Base-by-base conservation (phyloP, 92 coral and sea anemone species). In the Actinernus sp. region DNA sequence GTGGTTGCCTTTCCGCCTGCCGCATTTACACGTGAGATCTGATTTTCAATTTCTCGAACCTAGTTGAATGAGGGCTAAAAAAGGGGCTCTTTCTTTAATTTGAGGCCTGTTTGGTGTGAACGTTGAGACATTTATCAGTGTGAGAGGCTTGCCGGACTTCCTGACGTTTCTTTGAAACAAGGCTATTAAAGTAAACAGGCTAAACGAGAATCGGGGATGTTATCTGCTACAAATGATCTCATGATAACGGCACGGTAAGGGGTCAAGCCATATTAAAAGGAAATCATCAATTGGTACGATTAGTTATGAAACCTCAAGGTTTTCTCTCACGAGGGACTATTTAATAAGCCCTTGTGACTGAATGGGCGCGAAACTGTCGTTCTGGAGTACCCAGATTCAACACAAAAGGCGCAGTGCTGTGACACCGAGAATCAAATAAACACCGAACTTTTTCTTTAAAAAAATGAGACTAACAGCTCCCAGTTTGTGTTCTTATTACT, bases 101-200 rank as follows among this genome's bases (percentile, higher is more conserved):
- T 34, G 41, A 6, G 8, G 8, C 41, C 41, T 14, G 6, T 14
- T 14, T 6, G 41, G 41, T 6, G 14, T 6, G 14, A 34, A 6
- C 6, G 8, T 34, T 34, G 14, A 6, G 6, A 6, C 14, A 6
- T 6, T 34, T 6, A 34, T 34, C 41, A 14, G 6, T 34, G 6
- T 34, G 6, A 6, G 14, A 34, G 14, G 6, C 14, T 34, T 6
- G 14, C 8, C 52, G 21, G 22, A 17, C 52, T 45, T 18, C 41
- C 11, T 23, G 4, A 45, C 5, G 19, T 45, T 45, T 18, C 52
- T 4, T 45, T 45, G 52, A 45, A 45, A 45, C 52, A 5, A 45
- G 52, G 21, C 17, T 8, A 45, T 45, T 45, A 45, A 18, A 45
- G 22, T 17, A 45, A 45, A 45, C 52, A 45, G 21, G 52, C 52